phyloP scores from a whole-genome alignment of 1,140 invertebrate genomes.

The Drosophila sulfurigaster region DNA sequence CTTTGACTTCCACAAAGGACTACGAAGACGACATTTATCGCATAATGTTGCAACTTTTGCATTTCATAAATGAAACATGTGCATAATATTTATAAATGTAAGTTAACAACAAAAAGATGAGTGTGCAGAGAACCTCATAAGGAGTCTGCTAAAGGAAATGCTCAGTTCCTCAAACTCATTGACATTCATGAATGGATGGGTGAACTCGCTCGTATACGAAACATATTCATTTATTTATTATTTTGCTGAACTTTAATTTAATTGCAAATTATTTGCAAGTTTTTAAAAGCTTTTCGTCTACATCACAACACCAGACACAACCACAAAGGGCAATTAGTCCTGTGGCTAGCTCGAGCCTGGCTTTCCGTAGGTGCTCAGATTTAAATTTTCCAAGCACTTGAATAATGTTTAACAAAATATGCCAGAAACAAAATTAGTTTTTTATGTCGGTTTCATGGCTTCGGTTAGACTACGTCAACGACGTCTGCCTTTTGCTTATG shows the following conservation, averaged over 20 bases:
- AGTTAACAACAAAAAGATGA: constrained; percentile 52
- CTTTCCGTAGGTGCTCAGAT: neutral
- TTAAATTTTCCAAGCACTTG: constrained; percentile 31
- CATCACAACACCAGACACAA: neutral
- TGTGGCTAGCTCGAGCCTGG: neutral
- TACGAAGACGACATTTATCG: constrained; percentile 15
- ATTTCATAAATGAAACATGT: constrained; percentile 83
- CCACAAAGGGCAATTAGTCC: constrained; percentile 26
- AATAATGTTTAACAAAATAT: constrained; percentile 8
- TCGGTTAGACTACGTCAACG: neutral
- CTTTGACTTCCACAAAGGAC: neutral
- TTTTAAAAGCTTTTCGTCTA: constrained; percentile 16
- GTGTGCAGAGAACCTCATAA: neutral
- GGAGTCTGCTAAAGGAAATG: constrained; percentile 18
- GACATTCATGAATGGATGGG: constrained; percentile 58
- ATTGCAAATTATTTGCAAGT: constrained; percentile 61
- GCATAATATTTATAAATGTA: constrained; percentile 74
- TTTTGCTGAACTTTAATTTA: constrained; percentile 62
- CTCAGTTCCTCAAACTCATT: constrained; percentile 41
- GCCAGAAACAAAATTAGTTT: constrained; percentile 30
- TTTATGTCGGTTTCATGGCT: constrained; percentile 11
- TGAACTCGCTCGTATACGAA: neutral
- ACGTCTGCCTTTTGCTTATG: neutral
- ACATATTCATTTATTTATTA: constrained; percentile 60
- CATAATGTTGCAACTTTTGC: constrained; percentile 72